These are phyloP conservation scores for Euphonia xanthogaster DNA, from an alignment of 2,797 vertebrate genomes.

Conservation along the genomic window DNA sequence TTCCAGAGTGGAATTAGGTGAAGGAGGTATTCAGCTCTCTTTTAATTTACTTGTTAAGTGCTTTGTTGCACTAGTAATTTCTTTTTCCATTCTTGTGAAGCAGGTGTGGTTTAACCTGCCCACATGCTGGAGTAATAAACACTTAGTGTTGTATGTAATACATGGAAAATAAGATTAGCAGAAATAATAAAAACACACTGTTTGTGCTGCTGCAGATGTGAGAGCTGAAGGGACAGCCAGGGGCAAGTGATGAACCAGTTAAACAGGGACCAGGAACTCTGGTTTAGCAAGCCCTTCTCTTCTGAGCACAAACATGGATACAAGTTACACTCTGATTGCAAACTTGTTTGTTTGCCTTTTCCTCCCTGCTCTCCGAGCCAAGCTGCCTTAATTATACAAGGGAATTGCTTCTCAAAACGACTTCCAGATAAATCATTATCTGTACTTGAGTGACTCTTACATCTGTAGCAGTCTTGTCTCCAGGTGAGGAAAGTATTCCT, in stretches of 20 bases:
- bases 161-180: background rate
- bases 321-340: background rate
- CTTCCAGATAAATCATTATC: constrained; percentile 21
- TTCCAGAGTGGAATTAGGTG: background rate
- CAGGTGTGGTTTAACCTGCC: background rate
- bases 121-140: background rate
- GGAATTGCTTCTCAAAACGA: background rate
- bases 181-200: background rate
- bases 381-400: background rate
- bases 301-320: background rate
- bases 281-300: constrained; percentile 27
- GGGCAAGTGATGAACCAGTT: constrained; percentile 44
- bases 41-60: background rate
- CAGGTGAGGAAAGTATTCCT: constrained; percentile 4
- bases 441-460: background rate
- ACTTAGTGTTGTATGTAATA: background rate
- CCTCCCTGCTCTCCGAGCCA: background rate
- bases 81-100: background rate
- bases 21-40: background rate
- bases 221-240: background rate
- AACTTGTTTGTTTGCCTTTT: constrained; percentile 9
- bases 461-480: background rate
- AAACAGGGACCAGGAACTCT: constrained; percentile 1
- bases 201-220: constrained; percentile 3
- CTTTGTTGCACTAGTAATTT: background rate